Conservation (phyloP, 2,797 vertebrate species). For the Balearica regulorum region DNA sequence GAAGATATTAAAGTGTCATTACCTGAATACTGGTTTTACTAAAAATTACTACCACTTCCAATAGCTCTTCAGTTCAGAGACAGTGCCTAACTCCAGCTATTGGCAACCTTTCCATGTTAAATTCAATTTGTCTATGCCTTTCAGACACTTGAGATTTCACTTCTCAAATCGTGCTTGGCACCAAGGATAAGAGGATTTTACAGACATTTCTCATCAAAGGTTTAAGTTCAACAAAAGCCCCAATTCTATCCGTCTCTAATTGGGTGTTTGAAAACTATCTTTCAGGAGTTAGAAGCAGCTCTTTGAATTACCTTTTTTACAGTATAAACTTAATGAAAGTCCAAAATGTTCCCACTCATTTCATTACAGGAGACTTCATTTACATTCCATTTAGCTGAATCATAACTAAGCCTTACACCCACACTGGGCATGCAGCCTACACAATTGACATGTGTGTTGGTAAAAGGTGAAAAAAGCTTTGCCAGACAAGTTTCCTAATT, state of each 20-base stretch:
- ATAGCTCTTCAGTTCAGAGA: background rate
- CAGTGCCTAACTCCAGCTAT: background rate
- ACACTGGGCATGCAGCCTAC: conserved; percentile 2
- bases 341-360: conserved; percentile 39
- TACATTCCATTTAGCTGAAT: conserved; percentile 52
- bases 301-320: conserved; percentile 11
- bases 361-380: conserved; percentile 21
- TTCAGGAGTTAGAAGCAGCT: background rate
- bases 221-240: conserved; percentile 1
- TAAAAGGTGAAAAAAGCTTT: conserved; percentile 23
- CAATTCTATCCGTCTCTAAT: background rate
- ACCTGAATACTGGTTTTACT: background rate
- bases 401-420: conserved; percentile 26
- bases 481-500: background rate
- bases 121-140: background rate
- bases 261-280: conserved; percentile 11
- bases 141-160: background rate
- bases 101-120: background rate
- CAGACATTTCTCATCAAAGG: background rate
- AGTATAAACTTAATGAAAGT: background rate
- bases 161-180: background rate
- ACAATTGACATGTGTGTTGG: background rate
- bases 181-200: background rate
- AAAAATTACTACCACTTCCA: background rate
- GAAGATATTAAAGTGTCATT: background rate